Evolutionary conservation across 2,113 vertebrate genomes (phyloP).

Genomic region (Speoplatyrhinus poulsoni): DNA sequence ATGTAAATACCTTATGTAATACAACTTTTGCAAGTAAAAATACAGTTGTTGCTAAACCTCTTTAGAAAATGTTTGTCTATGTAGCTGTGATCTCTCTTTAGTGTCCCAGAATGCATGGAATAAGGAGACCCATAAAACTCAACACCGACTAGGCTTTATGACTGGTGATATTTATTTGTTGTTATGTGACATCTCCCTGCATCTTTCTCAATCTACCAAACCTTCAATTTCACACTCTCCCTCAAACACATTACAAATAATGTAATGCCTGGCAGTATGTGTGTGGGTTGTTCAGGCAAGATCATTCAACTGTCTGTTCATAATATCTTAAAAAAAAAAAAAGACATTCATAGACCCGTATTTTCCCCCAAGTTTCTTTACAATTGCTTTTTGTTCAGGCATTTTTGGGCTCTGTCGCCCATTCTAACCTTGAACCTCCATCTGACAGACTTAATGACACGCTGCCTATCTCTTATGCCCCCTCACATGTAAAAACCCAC

Average conservation of each 20-base stretch:
- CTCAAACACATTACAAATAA: not conserved
- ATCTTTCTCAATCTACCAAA: not conserved
- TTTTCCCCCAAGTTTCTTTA: not conserved
- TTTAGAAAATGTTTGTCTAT: too few species aligned
- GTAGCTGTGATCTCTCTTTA: too few species aligned
- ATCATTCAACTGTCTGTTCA: too few species aligned
- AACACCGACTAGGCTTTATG: not conserved
- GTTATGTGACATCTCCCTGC: not conserved
- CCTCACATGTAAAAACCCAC: not conserved
- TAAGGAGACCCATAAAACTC: too few species aligned
- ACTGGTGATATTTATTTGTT: constrained; percentile 5
- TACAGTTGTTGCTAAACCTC: too few species aligned
- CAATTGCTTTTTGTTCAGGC: not conserved
- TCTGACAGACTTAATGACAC: not conserved
- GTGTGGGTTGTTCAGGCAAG: not conserved
- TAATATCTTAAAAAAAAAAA: too few species aligned
- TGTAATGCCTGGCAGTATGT: not conserved
- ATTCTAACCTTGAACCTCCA: not conserved
- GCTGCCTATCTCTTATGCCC: not conserved
- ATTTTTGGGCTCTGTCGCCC: not conserved
- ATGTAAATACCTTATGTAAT: too few species aligned
- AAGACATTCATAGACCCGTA: not conserved
- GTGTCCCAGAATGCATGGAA: too few species aligned
- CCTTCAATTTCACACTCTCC: constrained; percentile 9
- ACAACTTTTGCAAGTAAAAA: too few species aligned